Conservation (phyloP, 2,797 vertebrate species). For the Trichosurus vulpecula region DNA sequence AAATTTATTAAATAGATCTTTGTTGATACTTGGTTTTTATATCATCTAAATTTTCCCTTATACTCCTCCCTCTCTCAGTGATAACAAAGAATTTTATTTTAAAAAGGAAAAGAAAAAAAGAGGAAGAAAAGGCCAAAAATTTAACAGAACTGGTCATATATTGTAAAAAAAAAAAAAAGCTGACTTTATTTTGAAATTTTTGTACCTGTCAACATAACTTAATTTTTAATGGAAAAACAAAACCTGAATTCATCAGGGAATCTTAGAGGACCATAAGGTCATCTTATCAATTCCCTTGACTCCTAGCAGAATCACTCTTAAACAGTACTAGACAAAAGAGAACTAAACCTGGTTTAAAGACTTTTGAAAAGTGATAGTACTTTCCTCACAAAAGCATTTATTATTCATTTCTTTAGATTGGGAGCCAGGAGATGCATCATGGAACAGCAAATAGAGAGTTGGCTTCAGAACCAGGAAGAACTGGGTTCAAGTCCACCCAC, state of each 20-base stretch:
- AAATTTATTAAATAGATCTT: not conserved
- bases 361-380: not conserved
- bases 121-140: not conserved
- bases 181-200: not conserved
- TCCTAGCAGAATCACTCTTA: not conserved
- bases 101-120: not conserved
- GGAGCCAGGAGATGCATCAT: not conserved
- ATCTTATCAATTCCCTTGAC: not conserved
- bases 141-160: not conserved
- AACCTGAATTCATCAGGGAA: not conserved
- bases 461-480: not conserved
- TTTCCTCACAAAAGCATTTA: not conserved
- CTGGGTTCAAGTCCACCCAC: not conserved
- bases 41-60: not conserved
- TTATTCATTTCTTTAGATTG: constrained; percentile 10
- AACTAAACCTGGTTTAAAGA: constrained; percentile 26
- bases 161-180: no score
- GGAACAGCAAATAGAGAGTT: not conserved
- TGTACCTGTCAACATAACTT: not conserved
- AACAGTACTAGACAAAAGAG: not conserved
- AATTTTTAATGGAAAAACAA: not conserved
- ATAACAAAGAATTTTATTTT: not conserved
- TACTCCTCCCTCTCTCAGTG: not conserved
- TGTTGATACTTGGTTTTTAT: not conserved
- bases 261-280: not conserved